phyloP scores from a whole-genome alignment of 2,888 invertebrate genomes.

The Clanis bilineata region DNA sequence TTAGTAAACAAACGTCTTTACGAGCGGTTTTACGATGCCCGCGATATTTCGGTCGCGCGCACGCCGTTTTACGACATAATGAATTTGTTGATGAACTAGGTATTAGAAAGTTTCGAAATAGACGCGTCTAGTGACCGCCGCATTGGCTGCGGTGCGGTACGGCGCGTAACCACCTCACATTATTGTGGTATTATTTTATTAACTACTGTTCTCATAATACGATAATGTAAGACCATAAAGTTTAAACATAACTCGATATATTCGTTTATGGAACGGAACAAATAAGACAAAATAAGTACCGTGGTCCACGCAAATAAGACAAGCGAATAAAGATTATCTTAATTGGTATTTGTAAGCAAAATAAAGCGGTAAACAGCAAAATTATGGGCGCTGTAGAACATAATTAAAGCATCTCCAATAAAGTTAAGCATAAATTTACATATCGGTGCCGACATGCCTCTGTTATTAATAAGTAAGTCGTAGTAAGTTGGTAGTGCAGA shows the following conservation, averaged over 20 bases:
- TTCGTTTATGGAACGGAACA: background rate
- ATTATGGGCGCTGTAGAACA: constrained; percentile 46
- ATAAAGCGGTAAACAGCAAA: constrained; percentile 43
- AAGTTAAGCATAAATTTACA: constrained; percentile 70
- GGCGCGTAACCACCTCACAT: constrained; percentile 20
- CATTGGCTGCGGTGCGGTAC: constrained; percentile 36
- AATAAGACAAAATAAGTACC: background rate
- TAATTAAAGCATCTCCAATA: constrained; percentile 63
- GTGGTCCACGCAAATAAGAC: background rate
- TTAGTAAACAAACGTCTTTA: constrained; percentile 83
- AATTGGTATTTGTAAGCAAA: constrained; percentile 27
- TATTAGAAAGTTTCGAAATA: constrained; percentile 81
- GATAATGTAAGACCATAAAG: constrained; percentile 2
- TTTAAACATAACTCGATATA: background rate
- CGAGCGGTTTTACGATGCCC: constrained; percentile 79
- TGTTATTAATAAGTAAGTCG: constrained; percentile 64
- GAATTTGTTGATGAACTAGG: constrained; percentile 82
- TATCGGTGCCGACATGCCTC: constrained; percentile 55
- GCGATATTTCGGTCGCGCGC: constrained; percentile 81
- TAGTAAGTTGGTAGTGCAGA: constrained; percentile 52
- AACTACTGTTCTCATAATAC: constrained; percentile 32
- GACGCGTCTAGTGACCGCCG: constrained; percentile 69
- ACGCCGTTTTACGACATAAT: constrained; percentile 80
- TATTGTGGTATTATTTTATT: constrained; percentile 36
- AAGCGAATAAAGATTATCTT: background rate